Conservation (phyloP, 2,888 invertebrate species). For the Cactoblastis cactorum region DNA sequence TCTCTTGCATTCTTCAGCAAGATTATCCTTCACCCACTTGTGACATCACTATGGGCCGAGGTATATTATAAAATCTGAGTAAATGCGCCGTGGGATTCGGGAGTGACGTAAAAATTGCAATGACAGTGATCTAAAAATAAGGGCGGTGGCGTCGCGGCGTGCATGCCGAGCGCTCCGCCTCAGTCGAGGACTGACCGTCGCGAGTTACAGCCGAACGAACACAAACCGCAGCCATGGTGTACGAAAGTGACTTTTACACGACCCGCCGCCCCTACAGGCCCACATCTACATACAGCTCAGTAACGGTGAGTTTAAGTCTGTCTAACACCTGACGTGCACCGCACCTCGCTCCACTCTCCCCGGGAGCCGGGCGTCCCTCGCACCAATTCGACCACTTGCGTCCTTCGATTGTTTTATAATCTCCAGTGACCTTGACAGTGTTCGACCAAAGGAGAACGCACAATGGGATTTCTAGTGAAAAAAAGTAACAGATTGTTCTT, state of each 20-base stretch:
- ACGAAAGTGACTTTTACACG: slow-evolving; percentile 95
- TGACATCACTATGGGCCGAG: slow-evolving; percentile 41
- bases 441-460: slow-evolving; percentile 16
- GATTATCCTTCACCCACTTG: slow-evolving; percentile 71
- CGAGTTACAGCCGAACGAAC: slow-evolving; percentile 71
- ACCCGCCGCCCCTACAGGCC: slow-evolving; percentile 90
- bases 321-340: slow-evolving; percentile 53
- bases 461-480: neutral
- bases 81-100: slow-evolving; percentile 48
- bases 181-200: slow-evolving; percentile 75
- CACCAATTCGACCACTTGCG: slow-evolving; percentile 63
- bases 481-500: neutral
- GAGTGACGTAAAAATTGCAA: slow-evolving; percentile 75
- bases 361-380: slow-evolving; percentile 74
- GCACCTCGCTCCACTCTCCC: slow-evolving; percentile 65
- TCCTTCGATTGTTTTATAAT: slow-evolving; percentile 32
- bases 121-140: slow-evolving; percentile 77
- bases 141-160: slow-evolving; percentile 47
- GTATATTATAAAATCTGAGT: slow-evolving; percentile 50
- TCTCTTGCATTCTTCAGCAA: slow-evolving; percentile 38
- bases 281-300: slow-evolving; percentile 90
- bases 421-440: slow-evolving; percentile 22
- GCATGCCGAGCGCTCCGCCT: slow-evolving; percentile 38
- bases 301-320: slow-evolving; percentile 78
- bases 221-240: slow-evolving; percentile 85